Evolutionary conservation across 2,888 invertebrate genomes (phyloP).

Genomic region (Sericinus montela): DNA sequence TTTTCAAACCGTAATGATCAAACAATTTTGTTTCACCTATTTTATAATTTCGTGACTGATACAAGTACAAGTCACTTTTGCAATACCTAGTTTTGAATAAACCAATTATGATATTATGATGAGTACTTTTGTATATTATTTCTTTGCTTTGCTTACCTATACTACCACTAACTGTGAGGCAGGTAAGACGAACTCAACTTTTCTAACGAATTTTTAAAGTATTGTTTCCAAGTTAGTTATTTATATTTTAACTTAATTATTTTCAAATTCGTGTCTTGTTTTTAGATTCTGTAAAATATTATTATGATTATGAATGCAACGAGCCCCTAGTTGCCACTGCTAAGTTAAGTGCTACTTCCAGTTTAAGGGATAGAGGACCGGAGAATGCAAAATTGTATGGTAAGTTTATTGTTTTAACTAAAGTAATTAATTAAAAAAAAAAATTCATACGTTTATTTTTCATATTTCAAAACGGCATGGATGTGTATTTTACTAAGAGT

Average conservation of each 20-base stretch:
- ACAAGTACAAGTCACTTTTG: constrained; percentile 23
- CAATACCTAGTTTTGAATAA: constrained; percentile 22
- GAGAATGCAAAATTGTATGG: constrained; percentile 91
- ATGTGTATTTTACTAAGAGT: too few species aligned
- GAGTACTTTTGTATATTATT: constrained; percentile 62
- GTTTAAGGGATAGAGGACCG: constrained; percentile 89
- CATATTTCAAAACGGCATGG: too few species aligned
- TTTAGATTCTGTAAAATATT: constrained; percentile 64
- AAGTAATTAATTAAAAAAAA: too few species aligned
- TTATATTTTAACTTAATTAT: not conserved
- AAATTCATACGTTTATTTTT: too few species aligned
- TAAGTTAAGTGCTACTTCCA: constrained; percentile 88
- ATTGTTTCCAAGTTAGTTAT: not conserved
- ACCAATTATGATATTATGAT: constrained; percentile 72
- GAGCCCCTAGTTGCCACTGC: constrained; percentile 87
- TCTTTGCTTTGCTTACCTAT: constrained; percentile 64
- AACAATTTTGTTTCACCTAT: constrained; percentile 44
- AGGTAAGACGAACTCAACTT: constrained; percentile 45
- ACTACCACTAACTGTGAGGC: constrained; percentile 53
- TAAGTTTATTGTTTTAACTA: constrained; percentile 80
- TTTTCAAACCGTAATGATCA: constrained; percentile 64
- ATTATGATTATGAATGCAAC: constrained; percentile 85
- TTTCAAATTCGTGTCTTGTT: constrained; percentile 18
- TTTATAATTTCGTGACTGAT: constrained; percentile 44
- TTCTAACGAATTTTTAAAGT: too few species aligned